A percentile compares a stretch with the other conserved stretches of the same genome.
phyloP scores from a whole-genome alignment of 2,888 invertebrate genomes.

The Pollenia angustigena region DNA sequence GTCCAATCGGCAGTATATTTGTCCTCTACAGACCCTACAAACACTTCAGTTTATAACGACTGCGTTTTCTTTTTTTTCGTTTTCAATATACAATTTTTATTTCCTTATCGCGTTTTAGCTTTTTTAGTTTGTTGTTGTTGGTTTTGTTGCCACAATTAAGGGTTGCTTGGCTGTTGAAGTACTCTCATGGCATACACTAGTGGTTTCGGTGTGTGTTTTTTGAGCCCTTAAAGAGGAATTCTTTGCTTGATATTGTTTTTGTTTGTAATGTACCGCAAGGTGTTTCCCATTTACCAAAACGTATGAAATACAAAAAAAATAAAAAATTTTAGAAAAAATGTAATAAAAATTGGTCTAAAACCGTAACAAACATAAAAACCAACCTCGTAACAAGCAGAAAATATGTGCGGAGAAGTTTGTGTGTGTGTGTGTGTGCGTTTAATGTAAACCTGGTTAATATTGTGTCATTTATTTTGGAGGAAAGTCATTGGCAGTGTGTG shows the following conservation, averaged over 20 bases:
- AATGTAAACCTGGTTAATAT: conserved; percentile 46
- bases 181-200: not conserved
- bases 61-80: conserved; percentile 6
- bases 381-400: conserved; percentile 61
- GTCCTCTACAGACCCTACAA: conserved; percentile 45
- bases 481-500: conserved; percentile 40
- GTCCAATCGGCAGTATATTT: conserved; percentile 11
- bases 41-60: conserved; percentile 12
- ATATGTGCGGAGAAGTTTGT: conserved; percentile 40
- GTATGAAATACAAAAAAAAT: not conserved
- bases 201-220: conserved; percentile 13
- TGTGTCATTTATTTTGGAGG: conserved; percentile 44
- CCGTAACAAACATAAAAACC: conserved; percentile 56
- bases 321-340: conserved; percentile 21
- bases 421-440: conserved; percentile 1
- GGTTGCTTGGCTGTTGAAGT: conserved; percentile 54
- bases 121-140: conserved; percentile 24
- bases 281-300: conserved; percentile 52
- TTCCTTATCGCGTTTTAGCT: conserved; percentile 66
- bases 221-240: conserved; percentile 67
- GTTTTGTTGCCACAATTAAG: conserved; percentile 39
- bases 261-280: conserved; percentile 63
- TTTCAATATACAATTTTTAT: conserved; percentile 53
- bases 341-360: conserved; percentile 59
- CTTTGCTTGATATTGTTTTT: conserved; percentile 11